phyloP scores from a whole-genome alignment of 2,888 invertebrate genomes.

The Pelosia muscerda region DNA sequence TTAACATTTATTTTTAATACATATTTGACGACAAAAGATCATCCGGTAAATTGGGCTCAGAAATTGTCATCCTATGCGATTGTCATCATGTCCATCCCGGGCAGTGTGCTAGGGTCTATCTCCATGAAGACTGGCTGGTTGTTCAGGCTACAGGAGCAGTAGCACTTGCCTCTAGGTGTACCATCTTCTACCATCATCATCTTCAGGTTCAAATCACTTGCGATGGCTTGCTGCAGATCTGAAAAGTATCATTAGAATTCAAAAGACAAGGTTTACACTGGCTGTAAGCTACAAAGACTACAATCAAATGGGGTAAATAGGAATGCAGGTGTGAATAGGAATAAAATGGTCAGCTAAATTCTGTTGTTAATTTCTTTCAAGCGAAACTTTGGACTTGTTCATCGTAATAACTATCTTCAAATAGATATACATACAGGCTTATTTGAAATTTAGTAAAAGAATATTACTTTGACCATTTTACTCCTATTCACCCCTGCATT shows the following conservation, averaged over 20 bases:
- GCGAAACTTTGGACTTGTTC: no score
- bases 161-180: conserved; percentile 49
- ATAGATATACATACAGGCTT: no score
- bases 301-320: no score
- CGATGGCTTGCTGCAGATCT: conserved; percentile 39
- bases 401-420: no score
- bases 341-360: no score
- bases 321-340: no score
- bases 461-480: no score
- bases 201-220: conserved; percentile 47
- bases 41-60: neutral
- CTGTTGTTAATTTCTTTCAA: no score
- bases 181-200: conserved; percentile 51
- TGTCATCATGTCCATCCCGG: conserved; percentile 15
- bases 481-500: no score
- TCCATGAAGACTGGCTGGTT: conserved; percentile 53
- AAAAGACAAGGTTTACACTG: neutral
- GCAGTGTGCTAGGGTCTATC: conserved; percentile 36
- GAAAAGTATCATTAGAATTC: neutral
- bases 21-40: neutral
- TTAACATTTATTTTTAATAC: conserved; percentile 5
- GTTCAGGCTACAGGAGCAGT: conserved; percentile 59
- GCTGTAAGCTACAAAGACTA: no score
- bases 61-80: neutral
- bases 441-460: no score